A percentile compares a stretch with the other conserved stretches of the same genome.
Conservation (phyloP, 2,797 vertebrate genomes). For the Epinephelus malabaricus region DNA sequence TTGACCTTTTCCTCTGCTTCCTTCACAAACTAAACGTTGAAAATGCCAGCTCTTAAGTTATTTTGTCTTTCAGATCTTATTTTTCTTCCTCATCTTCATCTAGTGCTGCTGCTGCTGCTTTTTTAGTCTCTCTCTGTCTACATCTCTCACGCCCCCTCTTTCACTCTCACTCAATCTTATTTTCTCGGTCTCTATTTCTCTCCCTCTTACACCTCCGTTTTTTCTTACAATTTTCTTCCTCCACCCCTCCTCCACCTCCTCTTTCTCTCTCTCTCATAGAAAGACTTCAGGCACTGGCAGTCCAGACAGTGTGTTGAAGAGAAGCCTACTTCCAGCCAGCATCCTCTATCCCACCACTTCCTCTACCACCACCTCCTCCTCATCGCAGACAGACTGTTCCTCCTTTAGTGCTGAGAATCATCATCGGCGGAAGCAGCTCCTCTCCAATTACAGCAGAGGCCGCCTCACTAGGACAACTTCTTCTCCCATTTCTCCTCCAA, state of each 20-base stretch:
- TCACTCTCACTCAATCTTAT: slow-evolving; percentile 57
- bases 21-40: slow-evolving; percentile 13
- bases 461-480: slow-evolving; percentile 70
- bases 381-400: slow-evolving; percentile 80
- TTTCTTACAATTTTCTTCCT: slow-evolving; percentile 54
- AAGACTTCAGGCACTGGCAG: slow-evolving; percentile 82
- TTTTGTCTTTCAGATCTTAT: slow-evolving; percentile 33
- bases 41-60: slow-evolving; percentile 43
- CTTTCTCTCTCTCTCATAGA: slow-evolving; percentile 60
- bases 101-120: slow-evolving; percentile 9
- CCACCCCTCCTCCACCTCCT: slow-evolving; percentile 18
- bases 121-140: slow-evolving; percentile 31
- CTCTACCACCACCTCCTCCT: slow-evolving; percentile 72
- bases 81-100: slow-evolving; percentile 29
- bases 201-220: slow-evolving; percentile 53
- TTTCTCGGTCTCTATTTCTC: slow-evolving; percentile 47
- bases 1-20: slow-evolving; percentile 57
- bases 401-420: slow-evolving; percentile 72
- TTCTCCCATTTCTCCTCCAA: slow-evolving; percentile 67
- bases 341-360: slow-evolving; percentile 78
- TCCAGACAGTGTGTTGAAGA: slow-evolving; percentile 92
- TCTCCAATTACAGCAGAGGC: slow-evolving; percentile 74
- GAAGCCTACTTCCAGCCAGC: slow-evolving; percentile 88
- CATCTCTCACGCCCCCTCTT: slow-evolving; percentile 45
- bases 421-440: slow-evolving; percentile 49